Percentiles rank a stretch among this genome's conserved stretches.
Conservation (phyloP, 2,888 invertebrate genomes). For the Erebia aethiops region DNA sequence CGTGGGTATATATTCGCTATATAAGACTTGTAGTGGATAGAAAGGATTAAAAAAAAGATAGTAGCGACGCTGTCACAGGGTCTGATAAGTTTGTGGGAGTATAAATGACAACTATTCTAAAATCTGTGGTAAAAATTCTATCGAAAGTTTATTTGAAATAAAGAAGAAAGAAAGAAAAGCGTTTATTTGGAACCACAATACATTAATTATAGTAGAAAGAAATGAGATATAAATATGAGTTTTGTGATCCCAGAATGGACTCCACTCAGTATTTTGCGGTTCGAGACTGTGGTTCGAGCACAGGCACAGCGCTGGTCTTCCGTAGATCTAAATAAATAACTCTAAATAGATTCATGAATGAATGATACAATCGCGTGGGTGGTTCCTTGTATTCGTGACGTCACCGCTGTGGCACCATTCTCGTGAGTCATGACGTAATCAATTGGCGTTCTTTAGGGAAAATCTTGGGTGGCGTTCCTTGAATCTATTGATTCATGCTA, state of each 20-base stretch:
- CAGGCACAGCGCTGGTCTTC: no score
- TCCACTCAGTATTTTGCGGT: no score
- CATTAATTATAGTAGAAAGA: no score
- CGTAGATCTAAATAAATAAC: no score
- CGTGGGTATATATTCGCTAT: no score
- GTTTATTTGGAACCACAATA: no score
- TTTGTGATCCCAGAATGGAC: no score
- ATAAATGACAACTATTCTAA: background rate
- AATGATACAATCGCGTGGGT: background rate
- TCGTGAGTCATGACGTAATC: no score
- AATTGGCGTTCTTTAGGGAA: background rate
- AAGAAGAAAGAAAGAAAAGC: no score
- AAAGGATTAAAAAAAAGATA: no score
- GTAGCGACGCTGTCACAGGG: background rate
- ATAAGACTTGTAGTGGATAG: background rate
- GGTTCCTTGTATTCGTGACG: conserved; percentile 10
- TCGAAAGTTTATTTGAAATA: background rate
- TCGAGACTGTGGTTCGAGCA: no score
- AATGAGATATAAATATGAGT: no score
- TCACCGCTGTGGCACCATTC: background rate
- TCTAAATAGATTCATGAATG: background rate
- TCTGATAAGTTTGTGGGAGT: background rate
- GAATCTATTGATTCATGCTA: background rate
- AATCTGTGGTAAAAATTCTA: background rate
- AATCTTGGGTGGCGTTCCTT: background rate